Base-by-base conservation (phyloP, 2,113 vertebrate species). In the Amphiprion ocellaris region DNA sequence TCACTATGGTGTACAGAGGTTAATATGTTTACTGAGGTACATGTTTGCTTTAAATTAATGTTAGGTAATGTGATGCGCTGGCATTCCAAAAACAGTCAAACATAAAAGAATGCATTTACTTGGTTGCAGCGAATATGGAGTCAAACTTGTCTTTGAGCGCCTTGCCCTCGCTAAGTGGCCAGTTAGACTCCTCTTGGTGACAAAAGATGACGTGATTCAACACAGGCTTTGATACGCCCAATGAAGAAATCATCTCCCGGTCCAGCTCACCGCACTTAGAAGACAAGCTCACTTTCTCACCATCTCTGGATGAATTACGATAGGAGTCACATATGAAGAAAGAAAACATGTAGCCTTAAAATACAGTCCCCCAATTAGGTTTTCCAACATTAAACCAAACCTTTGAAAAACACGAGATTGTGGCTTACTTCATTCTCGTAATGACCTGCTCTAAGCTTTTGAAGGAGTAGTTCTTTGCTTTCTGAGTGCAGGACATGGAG, bases 121-220 rank as follows among this genome's bases (percentile, higher is more conserved):
- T 99, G 77, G 98, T 99, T 74, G 98, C 97, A 70, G 98, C 97
- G 59, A 99, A 99, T 85, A 99, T 99, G 64, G 98, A 97, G 95
- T 99, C 98, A 88, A 99, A 99, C 81, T 98, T 99, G 55, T 97
- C 97, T 77, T 99, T 99, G 79, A 99, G 95, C 60, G 97, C 96
- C 84, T 96, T 99, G 64, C 98, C 98, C 88, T 99, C 98, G 62
- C 97, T 97, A 30, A 99, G 92, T 0, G 98, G 98, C 98, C 98
- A 99, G 93, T 97, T 99, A 23, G 98, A 99, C 4, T 99, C 98
- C 83, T 99, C 98, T 95, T 99, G 98, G 86, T 99, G 98, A 85
- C 98, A 99, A 91, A 99, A 99, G 83, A 99, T 98, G 87, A 99
- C 98, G 8, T 99, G 95, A 89, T 96, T 98, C 49, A 99, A 93